These are phyloP conservation scores for Hippocampus kuda DNA, from an alignment of 2,797 vertebrate species.

Conservation along the genomic window DNA sequence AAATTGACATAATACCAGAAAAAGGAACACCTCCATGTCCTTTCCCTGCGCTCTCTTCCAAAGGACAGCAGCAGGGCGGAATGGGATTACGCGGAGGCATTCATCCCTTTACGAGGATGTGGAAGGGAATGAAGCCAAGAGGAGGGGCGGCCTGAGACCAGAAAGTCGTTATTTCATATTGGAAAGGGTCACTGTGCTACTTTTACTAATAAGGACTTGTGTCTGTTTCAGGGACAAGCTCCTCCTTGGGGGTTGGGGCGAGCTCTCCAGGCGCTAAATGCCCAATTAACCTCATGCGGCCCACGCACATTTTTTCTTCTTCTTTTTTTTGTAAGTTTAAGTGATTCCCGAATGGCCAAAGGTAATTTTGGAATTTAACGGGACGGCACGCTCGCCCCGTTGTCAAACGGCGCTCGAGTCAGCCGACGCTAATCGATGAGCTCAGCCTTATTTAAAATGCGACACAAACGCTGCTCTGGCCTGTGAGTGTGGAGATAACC, in stretches of 20 bases:
- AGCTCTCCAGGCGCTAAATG: conserved; percentile 57
- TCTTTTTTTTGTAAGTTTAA: conserved; percentile 55
- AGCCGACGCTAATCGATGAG: conserved; percentile 57
- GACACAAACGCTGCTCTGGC: conserved; percentile 11
- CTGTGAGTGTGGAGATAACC: not conserved
- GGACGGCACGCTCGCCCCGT: conserved; percentile 54
- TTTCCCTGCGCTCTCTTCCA: not conserved
- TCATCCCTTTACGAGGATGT: conserved; percentile 15
- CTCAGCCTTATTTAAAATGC: conserved; percentile 55
- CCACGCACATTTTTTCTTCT: conserved; percentile 49
- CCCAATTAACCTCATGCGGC: conserved; percentile 70
- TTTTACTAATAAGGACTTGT: conserved; percentile 51
- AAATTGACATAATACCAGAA: not conserved
- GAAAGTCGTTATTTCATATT: conserved; percentile 31
- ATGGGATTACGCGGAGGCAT: conserved; percentile 19
- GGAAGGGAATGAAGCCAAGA: conserved; percentile 35
- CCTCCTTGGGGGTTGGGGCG: conserved; percentile 54
- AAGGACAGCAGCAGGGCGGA: conserved; percentile 12
- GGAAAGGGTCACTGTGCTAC: conserved; percentile 59
- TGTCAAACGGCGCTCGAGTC: conserved; percentile 58
- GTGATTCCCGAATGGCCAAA: conserved; percentile 61
- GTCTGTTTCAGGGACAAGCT: conserved; percentile 62
- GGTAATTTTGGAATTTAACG: conserved; percentile 68
- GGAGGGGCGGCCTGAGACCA: conserved; percentile 40
- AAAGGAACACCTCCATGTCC: not conserved